Evolutionary conservation across 2,797 vertebrate genomes (phyloP).

Genomic region (Sebastiscus tertius): DNA sequence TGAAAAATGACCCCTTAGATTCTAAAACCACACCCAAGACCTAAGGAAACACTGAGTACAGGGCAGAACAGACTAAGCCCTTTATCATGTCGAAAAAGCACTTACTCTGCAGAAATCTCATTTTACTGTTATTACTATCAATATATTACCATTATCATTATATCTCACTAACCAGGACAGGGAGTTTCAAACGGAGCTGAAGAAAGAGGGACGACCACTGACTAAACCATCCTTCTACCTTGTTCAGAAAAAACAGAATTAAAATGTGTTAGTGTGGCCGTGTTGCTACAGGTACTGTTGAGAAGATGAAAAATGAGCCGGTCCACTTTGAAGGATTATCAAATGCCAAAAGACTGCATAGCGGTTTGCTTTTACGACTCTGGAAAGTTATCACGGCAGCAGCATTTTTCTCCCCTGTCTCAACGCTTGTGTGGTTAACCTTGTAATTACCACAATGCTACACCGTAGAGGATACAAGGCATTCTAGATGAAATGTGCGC

Average conservation of each 20-base stretch:
- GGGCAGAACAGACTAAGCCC: background rate
- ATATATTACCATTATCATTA: slow-evolving; percentile 4
- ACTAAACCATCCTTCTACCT: background rate
- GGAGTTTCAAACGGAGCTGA: background rate
- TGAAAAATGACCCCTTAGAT: background rate
- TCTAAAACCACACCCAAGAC: background rate
- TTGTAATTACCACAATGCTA: background rate
- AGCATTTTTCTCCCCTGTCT: background rate
- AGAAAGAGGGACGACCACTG: background rate
- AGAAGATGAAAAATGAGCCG: slow-evolving; percentile 2
- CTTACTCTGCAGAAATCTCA: slow-evolving; percentile 14
- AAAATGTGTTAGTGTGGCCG: background rate
- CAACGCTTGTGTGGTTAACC: background rate
- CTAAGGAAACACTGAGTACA: background rate
- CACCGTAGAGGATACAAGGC: background rate
- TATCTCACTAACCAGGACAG: slow-evolving; percentile 1
- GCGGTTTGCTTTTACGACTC: slow-evolving; percentile 10
- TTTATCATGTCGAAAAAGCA: slow-evolving; percentile 5
- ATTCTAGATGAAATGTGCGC: background rate
- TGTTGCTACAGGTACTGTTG: background rate
- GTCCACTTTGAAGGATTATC: slow-evolving; percentile 16
- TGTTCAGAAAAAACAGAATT: background rate
- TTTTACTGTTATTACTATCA: slow-evolving; percentile 19
- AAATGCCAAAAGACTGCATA: slow-evolving; percentile 2
- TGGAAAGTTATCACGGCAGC: slow-evolving; percentile 3